Percentiles rank a stretch among this genome's conserved stretches.
Evolutionary conservation across 2,888 invertebrate genomes (phyloP).

Genomic region (Apantesis nais): DNA sequence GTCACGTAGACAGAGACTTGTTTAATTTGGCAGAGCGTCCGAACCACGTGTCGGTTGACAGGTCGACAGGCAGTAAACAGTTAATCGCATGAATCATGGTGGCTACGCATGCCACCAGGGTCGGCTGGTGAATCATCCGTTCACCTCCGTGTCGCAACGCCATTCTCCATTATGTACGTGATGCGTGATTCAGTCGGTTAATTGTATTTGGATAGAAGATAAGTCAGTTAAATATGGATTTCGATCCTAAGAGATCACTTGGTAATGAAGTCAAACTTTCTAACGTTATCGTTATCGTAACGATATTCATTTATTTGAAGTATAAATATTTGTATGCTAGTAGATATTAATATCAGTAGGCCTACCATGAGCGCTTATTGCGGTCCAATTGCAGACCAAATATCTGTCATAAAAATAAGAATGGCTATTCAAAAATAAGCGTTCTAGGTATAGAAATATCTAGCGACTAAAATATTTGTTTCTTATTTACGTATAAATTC

Average conservation of each 20-base stretch:
- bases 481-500: too few relatives aligned
- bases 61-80: constrained; percentile 36
- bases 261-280: not conserved
- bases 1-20: not conserved
- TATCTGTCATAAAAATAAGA: too few relatives aligned
- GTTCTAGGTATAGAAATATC: too few relatives aligned
- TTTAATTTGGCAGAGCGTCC: constrained; percentile 7
- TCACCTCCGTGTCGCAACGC: constrained; percentile 18
- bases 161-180: constrained; percentile 9
- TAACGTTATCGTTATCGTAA: not conserved
- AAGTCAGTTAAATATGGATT: constrained; percentile 4
- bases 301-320: not conserved
- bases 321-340: not conserved
- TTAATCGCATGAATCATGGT: constrained; percentile 45
- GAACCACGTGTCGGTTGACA: constrained; percentile 18
- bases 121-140: constrained; percentile 38
- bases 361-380: too few relatives aligned
- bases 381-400: too few relatives aligned
- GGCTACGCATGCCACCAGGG: constrained; percentile 23
- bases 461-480: too few relatives aligned
- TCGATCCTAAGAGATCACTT: not conserved
- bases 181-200: constrained; percentile 24
- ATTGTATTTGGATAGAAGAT: constrained; percentile 21
- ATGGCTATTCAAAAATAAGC: too few relatives aligned
- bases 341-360: too few relatives aligned